Percentiles rank a stretch among this genome's conserved stretches.
These are phyloP conservation scores for Galeopterus variegatus DNA, from an alignment of 2,113 vertebrate genomes.

Conservation along the genomic window DNA sequence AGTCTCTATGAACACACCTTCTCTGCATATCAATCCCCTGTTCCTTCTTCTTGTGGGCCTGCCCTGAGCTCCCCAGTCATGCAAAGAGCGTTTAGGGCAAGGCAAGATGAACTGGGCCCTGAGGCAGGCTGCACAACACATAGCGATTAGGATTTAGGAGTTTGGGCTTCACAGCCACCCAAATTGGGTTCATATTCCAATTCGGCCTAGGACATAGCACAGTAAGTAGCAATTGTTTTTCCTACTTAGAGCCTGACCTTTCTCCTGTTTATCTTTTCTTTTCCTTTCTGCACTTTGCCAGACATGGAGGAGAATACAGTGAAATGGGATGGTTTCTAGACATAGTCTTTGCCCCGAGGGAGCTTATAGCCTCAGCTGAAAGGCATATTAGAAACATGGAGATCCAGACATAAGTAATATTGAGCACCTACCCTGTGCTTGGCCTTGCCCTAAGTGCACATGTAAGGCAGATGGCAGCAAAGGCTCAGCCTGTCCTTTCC, in stretches of 20 bases:
- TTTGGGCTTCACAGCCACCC: not conserved
- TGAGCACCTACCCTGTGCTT: not conserved
- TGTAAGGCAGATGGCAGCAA: not conserved
- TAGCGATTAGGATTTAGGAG: not conserved
- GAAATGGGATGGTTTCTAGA: not conserved
- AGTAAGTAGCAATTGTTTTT: not conserved
- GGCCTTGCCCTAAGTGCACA: not conserved
- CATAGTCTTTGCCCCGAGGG: not conserved
- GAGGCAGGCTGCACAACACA: not conserved
- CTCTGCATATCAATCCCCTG: not conserved
- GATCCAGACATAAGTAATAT: not conserved
- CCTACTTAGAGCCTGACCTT: constrained; percentile 8
- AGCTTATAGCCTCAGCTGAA: not conserved
- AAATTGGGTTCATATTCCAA: not conserved
- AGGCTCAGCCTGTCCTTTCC: not conserved
- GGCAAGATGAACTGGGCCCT: not conserved
- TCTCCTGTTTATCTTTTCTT: not conserved
- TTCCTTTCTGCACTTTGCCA: not conserved
- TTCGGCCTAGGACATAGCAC: not conserved
- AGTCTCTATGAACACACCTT: not conserved
- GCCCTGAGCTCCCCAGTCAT: not conserved
- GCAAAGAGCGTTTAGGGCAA: not conserved
- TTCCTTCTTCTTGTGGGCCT: not conserved
- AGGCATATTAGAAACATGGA: not conserved
- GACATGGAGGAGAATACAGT: not conserved